A percentile compares a stretch with the other conserved stretches of the same genome.
phyloP scores from a whole-genome alignment of 2,797 vertebrate species.

The Enteromius mattozi region DNA sequence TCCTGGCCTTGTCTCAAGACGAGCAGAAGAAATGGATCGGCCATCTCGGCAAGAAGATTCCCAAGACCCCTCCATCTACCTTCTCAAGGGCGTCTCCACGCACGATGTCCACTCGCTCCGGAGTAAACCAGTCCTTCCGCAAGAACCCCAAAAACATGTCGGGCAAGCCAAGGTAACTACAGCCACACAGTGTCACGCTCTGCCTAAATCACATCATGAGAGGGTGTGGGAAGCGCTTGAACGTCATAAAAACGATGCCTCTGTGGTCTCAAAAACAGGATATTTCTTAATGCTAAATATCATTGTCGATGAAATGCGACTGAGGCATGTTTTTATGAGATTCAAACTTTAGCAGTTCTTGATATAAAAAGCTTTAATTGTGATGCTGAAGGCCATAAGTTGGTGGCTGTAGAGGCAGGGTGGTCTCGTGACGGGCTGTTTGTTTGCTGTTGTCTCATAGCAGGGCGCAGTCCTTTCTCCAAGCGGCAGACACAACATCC shows the following conservation, averaged over 20 bases:
- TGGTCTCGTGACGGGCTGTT: conserved; percentile 73
- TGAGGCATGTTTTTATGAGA: background rate
- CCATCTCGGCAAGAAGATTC: conserved; percentile 98
- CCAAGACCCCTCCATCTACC: conserved; percentile 91
- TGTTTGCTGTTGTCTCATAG: conserved; percentile 82
- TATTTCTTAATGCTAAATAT: background rate
- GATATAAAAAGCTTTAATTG: background rate
- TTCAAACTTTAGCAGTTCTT: background rate
- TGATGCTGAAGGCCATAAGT: background rate
- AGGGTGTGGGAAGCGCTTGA: conserved; percentile 6
- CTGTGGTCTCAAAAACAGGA: background rate
- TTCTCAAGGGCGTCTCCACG: conserved; percentile 95
- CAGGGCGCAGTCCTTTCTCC: conserved; percentile 77
- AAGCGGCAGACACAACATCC: conserved; percentile 82
- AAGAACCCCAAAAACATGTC: conserved; percentile 93
- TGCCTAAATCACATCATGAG: background rate
- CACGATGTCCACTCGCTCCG: conserved; percentile 90
- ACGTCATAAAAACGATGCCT: background rate
- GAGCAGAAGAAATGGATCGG: conserved; percentile 99
- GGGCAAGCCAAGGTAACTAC: conserved; percentile 91
- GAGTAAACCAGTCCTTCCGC: conserved; percentile 96
- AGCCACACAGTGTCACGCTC: background rate
- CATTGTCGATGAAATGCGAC: background rate
- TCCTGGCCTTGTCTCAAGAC: conserved; percentile 93
- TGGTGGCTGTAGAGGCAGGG: conserved; percentile 4